Evolutionary conservation across 2,888 invertebrate genomes (phyloP), one percentile per base, ranked within the genome.

Genomic region (Nephrocerus scutellatus): DNA sequence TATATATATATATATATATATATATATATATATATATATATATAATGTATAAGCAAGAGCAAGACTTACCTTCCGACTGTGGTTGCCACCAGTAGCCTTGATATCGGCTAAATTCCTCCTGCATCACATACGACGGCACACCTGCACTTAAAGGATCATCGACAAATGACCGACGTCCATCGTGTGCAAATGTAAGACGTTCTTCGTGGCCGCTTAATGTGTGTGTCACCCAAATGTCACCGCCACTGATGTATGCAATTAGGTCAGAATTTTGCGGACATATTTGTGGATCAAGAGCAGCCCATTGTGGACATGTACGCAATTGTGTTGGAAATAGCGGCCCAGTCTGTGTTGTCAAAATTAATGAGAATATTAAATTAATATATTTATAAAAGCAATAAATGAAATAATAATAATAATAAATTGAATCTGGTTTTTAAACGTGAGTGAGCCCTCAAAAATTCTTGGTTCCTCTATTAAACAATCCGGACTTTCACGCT

Each of bases 41-140:
- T 32, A 32, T 23, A n/a, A n/a, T n/a, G n/a, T n/a, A n/a, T n/a
- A n/a, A n/a, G 10, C 10, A 22, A 22, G 7, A 22, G 10, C 36
- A 16, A 28, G 7, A 39, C 15, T 39, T 55, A 80, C 80, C 79
- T 46, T 75, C 72, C 30, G 77, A 75, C 49, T 74, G 74, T 0
- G 92, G 90, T 58, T 92, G 90, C 97, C 98, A 98, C 97, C 97
- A 98, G 67, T 90, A 95, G 0, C 96, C 97, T 41, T 88, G 89
- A 66, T 92, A 97, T 22, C 95, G 73, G 49, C 87, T 87, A 69
- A 98, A 96, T 70, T 98, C 98, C 66, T 98, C 98, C 68, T 97
- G 97, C 64, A 93, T 92, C 1, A 98, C 92, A 68, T 96, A 98
- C 2, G 93, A 92, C 0, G 98, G 95, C n/a, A 91, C 84, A 0